Evolutionary conservation across 2,888 invertebrate species (phyloP), one percentile per base, ranked within the genome.

Genomic region (Punctoribates punctum): DNA sequence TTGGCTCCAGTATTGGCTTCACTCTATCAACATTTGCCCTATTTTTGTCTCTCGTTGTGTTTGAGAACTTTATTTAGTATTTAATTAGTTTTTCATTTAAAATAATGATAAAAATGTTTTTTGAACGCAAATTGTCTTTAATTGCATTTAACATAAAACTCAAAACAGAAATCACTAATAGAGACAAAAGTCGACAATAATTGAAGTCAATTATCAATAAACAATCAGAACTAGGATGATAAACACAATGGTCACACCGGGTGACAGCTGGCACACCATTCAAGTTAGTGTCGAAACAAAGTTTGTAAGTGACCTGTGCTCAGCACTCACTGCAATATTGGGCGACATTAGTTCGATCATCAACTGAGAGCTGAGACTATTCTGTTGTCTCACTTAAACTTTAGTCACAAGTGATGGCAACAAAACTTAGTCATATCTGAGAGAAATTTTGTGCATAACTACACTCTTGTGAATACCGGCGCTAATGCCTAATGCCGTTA

Each of bases 391-490:
- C 17, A 57, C 57, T 57, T 57, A 57, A 57, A 57, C 57, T 57
- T 57, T 57, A 57, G 57, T n/a, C n/a, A n/a, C n/a, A n/a, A n/a
- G n/a, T 57, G 57, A 62, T 42, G 42, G 42, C 70, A 70, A 70
- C 70, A 42, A 23, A 42, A 23, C 20, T 70, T 70, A 70, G 70
- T 70, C 70, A 70, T 70, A n/a, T 70, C 20, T 34, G 4, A 1
- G 38, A 9, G n/a, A 17, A 23, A 4, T 67, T 70, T 23, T 70
- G 20, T 70, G 70, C 70, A 70, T 65, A 65, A 70, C 11, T 70
- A n/a, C 23, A 70, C n/a, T 38, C 17, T 23, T 17, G 15, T 62
- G 62, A 62, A 62, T 62, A 62, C 29, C 62, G 46, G 70, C 38
- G 46, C 70, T 27, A 57, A 57, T 42, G 42, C 20, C 54, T 62